Conservation (phyloP, 2,888 invertebrate species). For the Camptogramma bilineatum region DNA sequence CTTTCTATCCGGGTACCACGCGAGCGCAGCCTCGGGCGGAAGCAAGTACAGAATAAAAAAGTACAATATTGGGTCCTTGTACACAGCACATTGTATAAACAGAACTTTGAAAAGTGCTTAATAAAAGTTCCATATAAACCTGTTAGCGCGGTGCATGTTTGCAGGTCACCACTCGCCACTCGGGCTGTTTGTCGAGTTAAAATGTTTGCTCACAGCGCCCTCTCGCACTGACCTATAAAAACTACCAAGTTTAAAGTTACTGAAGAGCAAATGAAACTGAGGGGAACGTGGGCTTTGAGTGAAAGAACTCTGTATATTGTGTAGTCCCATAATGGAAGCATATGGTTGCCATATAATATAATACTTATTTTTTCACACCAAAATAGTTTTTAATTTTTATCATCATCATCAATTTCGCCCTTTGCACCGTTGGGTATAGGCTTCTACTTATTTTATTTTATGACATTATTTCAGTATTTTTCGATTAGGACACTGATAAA, state of each 20-base stretch:
- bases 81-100: background rate
- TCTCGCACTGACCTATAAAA: constrained; percentile 42
- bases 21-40: no score
- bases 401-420: no score
- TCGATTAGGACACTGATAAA: no score
- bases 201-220: constrained; percentile 67
- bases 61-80: no score
- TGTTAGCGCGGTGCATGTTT: constrained; percentile 51
- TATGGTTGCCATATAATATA: background rate
- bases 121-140: constrained; percentile 30
- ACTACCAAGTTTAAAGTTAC: constrained; percentile 35
- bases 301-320: background rate
- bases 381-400: no score
- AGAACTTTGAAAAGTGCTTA: background rate
- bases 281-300: constrained; percentile 3
- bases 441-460: no score
- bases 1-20: no score
- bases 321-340: background rate
- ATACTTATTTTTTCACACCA: no score
- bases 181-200: constrained; percentile 70
- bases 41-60: no score
- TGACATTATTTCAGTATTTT: no score
- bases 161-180: constrained; percentile 56
- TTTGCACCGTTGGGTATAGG: no score
- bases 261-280: background rate